Evolutionary conservation across 2,113 vertebrate genomes (phyloP).

Genomic region (Chaetodon trifascialis): DNA sequence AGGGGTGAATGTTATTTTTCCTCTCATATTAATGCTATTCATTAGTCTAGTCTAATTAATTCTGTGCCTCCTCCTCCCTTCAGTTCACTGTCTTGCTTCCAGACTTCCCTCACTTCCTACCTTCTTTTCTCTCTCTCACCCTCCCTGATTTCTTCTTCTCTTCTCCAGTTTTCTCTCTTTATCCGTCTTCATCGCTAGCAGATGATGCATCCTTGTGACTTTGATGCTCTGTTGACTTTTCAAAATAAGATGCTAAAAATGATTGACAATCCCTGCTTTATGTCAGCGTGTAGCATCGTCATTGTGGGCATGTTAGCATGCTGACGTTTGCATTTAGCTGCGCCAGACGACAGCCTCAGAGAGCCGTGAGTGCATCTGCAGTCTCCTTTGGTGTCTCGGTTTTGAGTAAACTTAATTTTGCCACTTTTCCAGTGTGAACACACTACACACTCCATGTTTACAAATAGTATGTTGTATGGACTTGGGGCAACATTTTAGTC

Average conservation of each 20-base stretch:
- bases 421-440: no score
- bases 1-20: slow-evolving; percentile 54
- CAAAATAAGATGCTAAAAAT: neutral
- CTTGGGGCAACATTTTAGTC: neutral
- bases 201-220: neutral
- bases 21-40: slow-evolving; percentile 79
- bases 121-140: neutral
- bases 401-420: no score
- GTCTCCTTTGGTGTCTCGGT: neutral
- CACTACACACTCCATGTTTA: no score
- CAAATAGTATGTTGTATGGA: no score
- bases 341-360: neutral
- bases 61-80: slow-evolving; percentile 59
- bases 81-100: slow-evolving; percentile 55
- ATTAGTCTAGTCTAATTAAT: slow-evolving; percentile 83
- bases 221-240: neutral
- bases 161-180: neutral
- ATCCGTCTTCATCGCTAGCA: neutral
- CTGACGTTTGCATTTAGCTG: neutral
- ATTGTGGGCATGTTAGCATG: neutral
- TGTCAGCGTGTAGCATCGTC: neutral
- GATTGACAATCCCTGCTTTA: neutral
- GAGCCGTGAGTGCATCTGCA: neutral
- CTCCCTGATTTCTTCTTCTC: neutral
- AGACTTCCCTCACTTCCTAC: slow-evolving; percentile 15